Percentiles rank a stretch among this genome's conserved stretches.
Conservation (phyloP, 1,140 invertebrate genomes). For the Arctopsyche grandis region DNA sequence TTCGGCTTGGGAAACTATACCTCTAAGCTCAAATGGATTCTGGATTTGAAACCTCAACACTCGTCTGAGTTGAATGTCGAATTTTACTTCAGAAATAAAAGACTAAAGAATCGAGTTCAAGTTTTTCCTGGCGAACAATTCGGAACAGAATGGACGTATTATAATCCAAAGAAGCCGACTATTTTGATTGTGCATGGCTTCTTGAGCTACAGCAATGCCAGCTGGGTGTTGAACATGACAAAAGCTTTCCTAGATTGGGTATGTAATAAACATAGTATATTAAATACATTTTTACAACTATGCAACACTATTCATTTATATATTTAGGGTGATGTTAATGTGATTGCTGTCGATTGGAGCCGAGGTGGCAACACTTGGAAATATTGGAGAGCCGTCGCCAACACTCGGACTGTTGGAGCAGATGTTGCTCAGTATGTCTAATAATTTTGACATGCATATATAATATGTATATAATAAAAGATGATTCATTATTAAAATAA, state of each 20-base stretch:
- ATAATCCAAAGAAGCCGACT: slow-evolving; percentile 63
- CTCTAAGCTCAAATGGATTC: slow-evolving; percentile 54
- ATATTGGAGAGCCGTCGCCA: slow-evolving; percentile 70
- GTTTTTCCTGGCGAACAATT: slow-evolving; percentile 64
- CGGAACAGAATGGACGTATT: slow-evolving; percentile 69
- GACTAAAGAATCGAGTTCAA: slow-evolving; percentile 53
- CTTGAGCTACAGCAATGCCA: slow-evolving; percentile 66
- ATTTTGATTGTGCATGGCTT: slow-evolving; percentile 70
- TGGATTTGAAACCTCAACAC: slow-evolving; percentile 52
- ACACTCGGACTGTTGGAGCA: slow-evolving; percentile 66
- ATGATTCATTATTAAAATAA: neutral
- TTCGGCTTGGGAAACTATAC: slow-evolving; percentile 58
- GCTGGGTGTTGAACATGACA: slow-evolving; percentile 67
- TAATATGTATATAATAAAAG: neutral
- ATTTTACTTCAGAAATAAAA: slow-evolving; percentile 59
- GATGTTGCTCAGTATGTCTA: slow-evolving; percentile 66
- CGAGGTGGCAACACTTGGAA: slow-evolving; percentile 69
- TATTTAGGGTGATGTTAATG: slow-evolving; percentile 66
- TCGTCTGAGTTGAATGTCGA: slow-evolving; percentile 57
- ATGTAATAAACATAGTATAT: slow-evolving; percentile 49
- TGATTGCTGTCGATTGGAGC: slow-evolving; percentile 71
- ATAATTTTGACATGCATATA: neutral
- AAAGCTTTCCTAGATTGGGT: slow-evolving; percentile 66
- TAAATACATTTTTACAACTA: neutral
- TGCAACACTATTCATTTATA: no score